Evolutionary conservation across 2,888 invertebrate genomes (phyloP).

Genomic region (Rhagophthalmus giganteus): DNA sequence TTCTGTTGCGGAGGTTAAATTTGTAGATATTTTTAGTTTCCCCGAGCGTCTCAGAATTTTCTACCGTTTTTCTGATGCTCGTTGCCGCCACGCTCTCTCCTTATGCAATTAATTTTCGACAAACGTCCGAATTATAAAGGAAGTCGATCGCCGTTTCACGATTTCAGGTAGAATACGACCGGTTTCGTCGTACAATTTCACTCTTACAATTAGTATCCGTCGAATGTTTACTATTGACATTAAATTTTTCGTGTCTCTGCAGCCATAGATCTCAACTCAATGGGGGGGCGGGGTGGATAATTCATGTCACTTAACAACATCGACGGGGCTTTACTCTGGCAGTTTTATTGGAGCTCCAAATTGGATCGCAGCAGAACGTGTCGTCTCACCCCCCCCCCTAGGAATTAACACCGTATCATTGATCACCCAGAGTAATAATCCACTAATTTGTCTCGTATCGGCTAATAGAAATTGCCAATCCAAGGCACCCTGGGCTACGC

Average conservation of each 20-base stretch:
- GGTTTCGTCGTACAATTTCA: no score
- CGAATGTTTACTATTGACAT: slow-evolving; percentile 50
- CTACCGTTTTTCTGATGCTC: no score
- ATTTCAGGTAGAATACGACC: no score
- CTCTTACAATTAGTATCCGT: no score
- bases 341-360: slow-evolving; percentile 58
- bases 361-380: slow-evolving; percentile 54
- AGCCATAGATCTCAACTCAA: slow-evolving; percentile 40
- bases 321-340: slow-evolving; percentile 57
- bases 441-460: slow-evolving; percentile 55
- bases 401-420: slow-evolving; percentile 55
- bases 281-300: slow-evolving; percentile 51
- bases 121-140: no score
- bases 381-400: slow-evolving; percentile 39
- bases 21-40: no score
- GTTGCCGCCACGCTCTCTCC: no score
- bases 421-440: slow-evolving; percentile 57
- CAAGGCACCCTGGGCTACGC: slow-evolving; percentile 37
- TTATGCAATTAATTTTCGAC: no score
- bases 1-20: slow-evolving; percentile 21
- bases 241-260: slow-evolving; percentile 55
- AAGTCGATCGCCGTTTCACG: no score
- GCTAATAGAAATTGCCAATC: slow-evolving; percentile 54
- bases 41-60: no score
- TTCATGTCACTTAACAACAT: slow-evolving; percentile 59